A percentile compares a stretch with the other conserved stretches of the same genome.
These are phyloP conservation scores for Pelobates fuscus DNA, from an alignment of 2,113 vertebrate genomes.

Conservation along the genomic window DNA sequence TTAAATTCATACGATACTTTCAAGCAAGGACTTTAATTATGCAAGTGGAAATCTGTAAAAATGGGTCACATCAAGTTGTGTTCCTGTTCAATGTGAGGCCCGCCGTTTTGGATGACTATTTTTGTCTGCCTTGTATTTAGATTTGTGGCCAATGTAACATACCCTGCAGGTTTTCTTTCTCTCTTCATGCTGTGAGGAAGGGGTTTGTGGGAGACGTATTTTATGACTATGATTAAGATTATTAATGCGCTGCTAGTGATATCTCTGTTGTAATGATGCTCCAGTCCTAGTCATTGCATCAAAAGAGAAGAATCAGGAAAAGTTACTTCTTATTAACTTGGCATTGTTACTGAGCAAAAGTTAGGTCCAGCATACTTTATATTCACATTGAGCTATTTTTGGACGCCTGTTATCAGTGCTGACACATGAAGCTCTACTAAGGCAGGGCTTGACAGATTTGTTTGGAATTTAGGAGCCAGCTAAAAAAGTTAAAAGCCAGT, in stretches of 20 bases:
- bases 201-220: constrained; percentile 15
- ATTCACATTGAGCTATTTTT: too few species aligned
- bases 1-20: neutral
- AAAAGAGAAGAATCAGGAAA: too few species aligned
- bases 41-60: constrained; percentile 40
- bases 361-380: too few species aligned
- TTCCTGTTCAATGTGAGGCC: constrained; percentile 3
- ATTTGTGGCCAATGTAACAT: constrained; percentile 17
- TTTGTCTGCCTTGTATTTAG: neutral
- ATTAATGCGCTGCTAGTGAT: neutral
- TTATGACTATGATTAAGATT: neutral
- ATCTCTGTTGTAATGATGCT: neutral
- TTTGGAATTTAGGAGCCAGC: too few species aligned
- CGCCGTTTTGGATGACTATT: constrained; percentile 22
- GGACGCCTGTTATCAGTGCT: too few species aligned
- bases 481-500: too few species aligned
- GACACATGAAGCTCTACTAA: too few species aligned
- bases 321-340: too few species aligned
- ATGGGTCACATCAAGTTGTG: constrained; percentile 26
- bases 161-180: constrained; percentile 4
- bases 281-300: too few species aligned
- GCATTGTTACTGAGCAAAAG: too few species aligned
- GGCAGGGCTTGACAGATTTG: too few species aligned
- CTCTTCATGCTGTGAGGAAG: constrained; percentile 11
- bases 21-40: constrained; percentile 15